phyloP scores from a whole-genome alignment of 2,113 vertebrate species.

The Alces alces region DNA sequence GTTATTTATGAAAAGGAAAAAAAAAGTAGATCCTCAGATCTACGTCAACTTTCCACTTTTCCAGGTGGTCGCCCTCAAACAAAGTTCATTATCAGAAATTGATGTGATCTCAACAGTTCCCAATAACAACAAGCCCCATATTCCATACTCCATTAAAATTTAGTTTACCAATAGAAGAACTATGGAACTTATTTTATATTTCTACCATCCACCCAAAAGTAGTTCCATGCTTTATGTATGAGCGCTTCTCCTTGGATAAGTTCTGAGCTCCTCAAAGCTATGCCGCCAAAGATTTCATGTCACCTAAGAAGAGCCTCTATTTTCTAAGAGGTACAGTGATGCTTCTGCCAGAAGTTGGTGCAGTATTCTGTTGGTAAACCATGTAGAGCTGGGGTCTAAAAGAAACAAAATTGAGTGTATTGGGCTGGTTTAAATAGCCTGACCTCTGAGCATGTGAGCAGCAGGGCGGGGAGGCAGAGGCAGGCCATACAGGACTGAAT shows the following conservation, averaged over 20 bases:
- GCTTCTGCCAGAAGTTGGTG: constrained; percentile 57
- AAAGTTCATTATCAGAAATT: neutral
- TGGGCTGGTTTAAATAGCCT: constrained; percentile 71
- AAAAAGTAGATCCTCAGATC: neutral
- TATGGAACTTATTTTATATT: constrained; percentile 48
- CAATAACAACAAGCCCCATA: neutral
- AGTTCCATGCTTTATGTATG: constrained; percentile 41
- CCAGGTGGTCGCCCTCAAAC: neutral
- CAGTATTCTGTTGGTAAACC: constrained; percentile 55
- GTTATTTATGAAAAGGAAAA: neutral
- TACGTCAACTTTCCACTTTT: neutral
- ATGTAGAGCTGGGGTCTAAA: constrained; percentile 50
- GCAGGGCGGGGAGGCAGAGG: constrained; percentile 41
- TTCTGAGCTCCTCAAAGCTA: constrained; percentile 22
- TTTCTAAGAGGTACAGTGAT: constrained; percentile 29
- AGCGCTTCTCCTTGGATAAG: constrained; percentile 60
- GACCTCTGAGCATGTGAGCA: constrained; percentile 61
- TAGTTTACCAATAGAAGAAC: neutral
- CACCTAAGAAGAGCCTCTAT: constrained; percentile 47
- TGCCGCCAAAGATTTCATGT: constrained; percentile 24
- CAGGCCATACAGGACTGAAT: constrained; percentile 69
- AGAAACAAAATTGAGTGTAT: constrained; percentile 62
- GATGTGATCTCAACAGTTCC: neutral
- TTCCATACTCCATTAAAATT: neutral
- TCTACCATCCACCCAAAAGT: constrained; percentile 16